Evolutionary conservation across 2,113 vertebrate genomes (phyloP), one percentile per base, ranked within the genome.

Genomic region (Ammodytes dubius): DNA sequence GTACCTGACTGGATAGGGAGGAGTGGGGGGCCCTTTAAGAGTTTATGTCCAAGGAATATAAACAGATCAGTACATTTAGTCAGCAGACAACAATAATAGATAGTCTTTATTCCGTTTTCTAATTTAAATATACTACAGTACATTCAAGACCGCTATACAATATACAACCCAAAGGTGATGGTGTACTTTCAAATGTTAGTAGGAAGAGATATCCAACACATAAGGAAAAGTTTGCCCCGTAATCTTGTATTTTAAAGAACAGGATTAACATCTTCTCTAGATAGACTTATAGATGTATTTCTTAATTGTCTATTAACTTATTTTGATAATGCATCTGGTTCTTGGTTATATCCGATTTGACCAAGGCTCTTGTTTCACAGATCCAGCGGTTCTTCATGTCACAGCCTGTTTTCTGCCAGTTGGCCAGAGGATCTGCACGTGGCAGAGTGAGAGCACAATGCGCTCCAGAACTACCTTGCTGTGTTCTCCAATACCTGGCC

Each of bases 351-450:
- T 84, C 49, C 0, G 37, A 15, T 85, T 70, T 75, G 56, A 85
- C 65, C 5, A 91, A 52, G 4, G 81, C 70, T 67, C 7, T 74
- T 5, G 10, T 73, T 84, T 93, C 82, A 79, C 91, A 93, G 77
- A 93, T 78, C 64, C 70, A 91, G 37, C 57, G 39, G 65, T 87
- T 93, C 10, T 0, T 47, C 70, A 72, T 81, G 2, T 0, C 0
- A 4, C 91, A 93, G 52, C 19, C 1, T 0, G 0, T 11, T 66
- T 50, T 85, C 0, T 7, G 3, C 91, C 88, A 93, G 74, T 69
- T 91, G 66, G 59, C 63, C 72, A 27, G 67, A 14, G 73, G 47
- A 10, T 50, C 13, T 13, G 2, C 11, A 12, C 0, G 3, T 6
- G 65, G n/a, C 50, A 47, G 50, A 69, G 4, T 88, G 0, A 88